Percentiles rank a stretch among this genome's conserved stretches.
Evolutionary conservation across 2,113 vertebrate species (phyloP).

Genomic region (Poeciliopsis retropinna): DNA sequence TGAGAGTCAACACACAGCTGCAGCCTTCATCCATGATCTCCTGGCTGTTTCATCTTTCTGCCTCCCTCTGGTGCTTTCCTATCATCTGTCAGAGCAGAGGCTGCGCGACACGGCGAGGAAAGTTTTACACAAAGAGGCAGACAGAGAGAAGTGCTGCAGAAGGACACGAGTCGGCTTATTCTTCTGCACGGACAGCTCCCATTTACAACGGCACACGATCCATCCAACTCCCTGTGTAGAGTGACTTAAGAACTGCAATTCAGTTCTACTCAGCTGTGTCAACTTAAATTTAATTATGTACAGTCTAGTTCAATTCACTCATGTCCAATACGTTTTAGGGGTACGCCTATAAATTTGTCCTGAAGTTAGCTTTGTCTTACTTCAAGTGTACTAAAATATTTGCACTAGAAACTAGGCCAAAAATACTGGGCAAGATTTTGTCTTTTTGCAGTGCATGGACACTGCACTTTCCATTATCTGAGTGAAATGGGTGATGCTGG

Average conservation of each 20-base stretch:
- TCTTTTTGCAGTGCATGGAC: too few relatives aligned
- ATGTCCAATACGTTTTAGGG: not conserved
- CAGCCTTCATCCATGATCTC: conserved; percentile 1
- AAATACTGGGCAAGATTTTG: too few relatives aligned
- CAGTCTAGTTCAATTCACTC: not conserved
- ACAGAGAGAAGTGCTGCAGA: conserved; percentile 20
- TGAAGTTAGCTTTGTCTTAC: too few relatives aligned
- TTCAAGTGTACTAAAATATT: too few relatives aligned
- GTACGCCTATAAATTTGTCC: too few relatives aligned
- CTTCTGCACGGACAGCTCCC: conserved; percentile 19
- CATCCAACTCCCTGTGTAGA: not conserved
- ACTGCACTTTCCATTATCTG: too few relatives aligned
- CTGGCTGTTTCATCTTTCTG: conserved; percentile 9
- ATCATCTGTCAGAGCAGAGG: conserved; percentile 29
- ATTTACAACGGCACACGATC: conserved; percentile 6
- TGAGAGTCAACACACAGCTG: conserved; percentile 15
- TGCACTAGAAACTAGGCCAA: too few relatives aligned
- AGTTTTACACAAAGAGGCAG: conserved; percentile 5
- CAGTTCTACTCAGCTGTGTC: not conserved
- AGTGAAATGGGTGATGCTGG: too few relatives aligned
- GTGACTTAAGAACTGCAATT: not conserved
- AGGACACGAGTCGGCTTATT: conserved; percentile 29
- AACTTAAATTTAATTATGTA: not conserved
- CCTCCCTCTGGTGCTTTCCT: conserved; percentile 17
- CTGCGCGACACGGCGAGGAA: conserved; percentile 16